These are phyloP conservation scores for Camelus bactrianus DNA, from an alignment of 2,113 vertebrate genomes.

Conservation along the genomic window DNA sequence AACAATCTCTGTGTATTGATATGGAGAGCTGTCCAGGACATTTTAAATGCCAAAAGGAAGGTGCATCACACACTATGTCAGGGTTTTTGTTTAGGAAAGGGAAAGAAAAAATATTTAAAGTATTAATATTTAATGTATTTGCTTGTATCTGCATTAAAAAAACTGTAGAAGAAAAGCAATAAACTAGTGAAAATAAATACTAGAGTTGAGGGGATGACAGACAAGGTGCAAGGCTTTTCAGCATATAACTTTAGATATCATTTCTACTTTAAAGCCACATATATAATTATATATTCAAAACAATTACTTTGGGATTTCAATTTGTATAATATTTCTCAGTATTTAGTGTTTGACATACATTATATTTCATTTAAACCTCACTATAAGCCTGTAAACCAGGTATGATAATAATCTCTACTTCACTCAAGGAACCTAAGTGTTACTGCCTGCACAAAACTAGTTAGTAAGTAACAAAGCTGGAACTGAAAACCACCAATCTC, in stretches of 20 bases:
- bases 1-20: background rate
- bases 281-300: background rate
- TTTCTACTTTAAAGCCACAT: background rate
- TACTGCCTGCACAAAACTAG: background rate
- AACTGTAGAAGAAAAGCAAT: background rate
- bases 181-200: background rate
- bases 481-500: background rate
- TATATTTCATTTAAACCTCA: background rate
- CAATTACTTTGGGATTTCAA: slow-evolving; percentile 1
- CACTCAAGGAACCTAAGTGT: background rate
- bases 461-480: background rate
- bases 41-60: slow-evolving; percentile 36
- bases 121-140: background rate
- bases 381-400: background rate
- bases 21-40: background rate
- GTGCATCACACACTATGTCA: background rate
- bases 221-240: background rate
- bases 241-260: background rate
- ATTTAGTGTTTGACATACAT: background rate
- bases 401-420: background rate
- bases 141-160: background rate
- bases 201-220: background rate
- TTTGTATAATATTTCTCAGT: slow-evolving; percentile 15
- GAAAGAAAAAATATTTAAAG: background rate
- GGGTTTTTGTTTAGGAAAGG: background rate